Evolutionary conservation across 1,140 invertebrate genomes (phyloP), one percentile per base, ranked within the genome.

Genomic region (Conus betulinus): DNA sequence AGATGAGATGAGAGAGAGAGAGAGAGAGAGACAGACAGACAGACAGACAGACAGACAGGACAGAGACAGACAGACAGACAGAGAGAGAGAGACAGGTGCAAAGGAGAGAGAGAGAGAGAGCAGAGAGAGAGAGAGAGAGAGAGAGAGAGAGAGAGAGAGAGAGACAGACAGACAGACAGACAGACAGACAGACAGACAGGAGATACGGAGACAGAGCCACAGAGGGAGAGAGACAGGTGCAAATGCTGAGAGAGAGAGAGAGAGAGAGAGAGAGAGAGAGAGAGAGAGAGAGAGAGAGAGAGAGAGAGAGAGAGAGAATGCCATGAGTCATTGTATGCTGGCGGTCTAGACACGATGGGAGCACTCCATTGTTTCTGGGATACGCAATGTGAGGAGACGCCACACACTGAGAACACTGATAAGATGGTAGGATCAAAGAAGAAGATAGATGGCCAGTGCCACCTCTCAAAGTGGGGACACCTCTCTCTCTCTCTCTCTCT

Each of bases 81-180:
- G 71, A 74, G 71, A 74, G 71, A 74, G 17, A 74, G 17, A 74
- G 71, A 74, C n/a, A n/a, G n/a, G n/a, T n/a, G n/a, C n/a, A n/a
- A n/a, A n/a, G n/a, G n/a, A n/a, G n/a, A 39, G 39, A 39, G 39
- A 39, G 39, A 39, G 39, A 39, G 39, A 39, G 39, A 39, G 23
- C 3, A 76, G 71, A 76, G 71, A n/a, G 71, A 76, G 71, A n/a
- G 71, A 76, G 71, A 76, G 71, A 76, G 71, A 76, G 71, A 25
- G 71, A 76, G 71, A 76, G 71, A 76, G 71, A 76, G 71, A 76
- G 71, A 76, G 71, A 76, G 71, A n/a, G 71, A 76, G 6, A 6
- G 17, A 76, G 71, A 76, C 20, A 76, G 71, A 76, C 1, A 76
- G 3, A 76, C 1, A 76, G 71, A 76, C 20, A 76, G 71, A 76